Evolutionary conservation across 2,113 vertebrate species (phyloP), one percentile per base, ranked within the genome.

Genomic region (Pollachius pollachius): DNA sequence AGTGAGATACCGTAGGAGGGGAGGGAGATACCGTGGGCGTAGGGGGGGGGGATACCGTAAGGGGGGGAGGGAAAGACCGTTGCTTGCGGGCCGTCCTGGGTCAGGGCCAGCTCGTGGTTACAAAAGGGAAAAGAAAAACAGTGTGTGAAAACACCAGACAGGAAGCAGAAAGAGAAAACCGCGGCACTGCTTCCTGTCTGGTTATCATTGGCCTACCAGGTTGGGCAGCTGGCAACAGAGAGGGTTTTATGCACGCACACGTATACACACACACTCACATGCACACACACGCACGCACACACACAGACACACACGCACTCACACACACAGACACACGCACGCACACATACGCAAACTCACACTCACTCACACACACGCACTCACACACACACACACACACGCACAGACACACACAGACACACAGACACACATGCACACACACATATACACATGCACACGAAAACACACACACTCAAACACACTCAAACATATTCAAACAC

Each of bases 121-220:
- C 63, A 52, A 0, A 1, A 19, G 77, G 70, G 81, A 67, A 83
- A 85, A 67, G 5, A 57, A 57, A 5, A 57, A n/a, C 23, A 52
- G 5, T 17, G 60, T 72, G 73, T 80, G 68, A 80, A 76, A 83
- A 84, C 74, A 83, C 68, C 15, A 75, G 75, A 75, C 88, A 89
- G 89, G 90, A 91, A 91, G 80, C 77, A 77, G 78, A 84, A 78
- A 69, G 72, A 75, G 68, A 70, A 67, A 68, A 79, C 68, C 67
- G 62, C 72, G 84, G 75, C 71, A 70, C 76, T 79, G 78, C 76
- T 92, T 91, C 90, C 89, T 90, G 88, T 52, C 77, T 78, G 88
- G 90, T 90, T 89, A 84, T 63, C 52, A 69, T 54, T 70, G 72
- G 41, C 70, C 57, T 56, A 70, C 73, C 58, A 1, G 72, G 41